Evolutionary conservation across 2,888 invertebrate species (phyloP).

Genomic region (Calephelis perditalis): DNA sequence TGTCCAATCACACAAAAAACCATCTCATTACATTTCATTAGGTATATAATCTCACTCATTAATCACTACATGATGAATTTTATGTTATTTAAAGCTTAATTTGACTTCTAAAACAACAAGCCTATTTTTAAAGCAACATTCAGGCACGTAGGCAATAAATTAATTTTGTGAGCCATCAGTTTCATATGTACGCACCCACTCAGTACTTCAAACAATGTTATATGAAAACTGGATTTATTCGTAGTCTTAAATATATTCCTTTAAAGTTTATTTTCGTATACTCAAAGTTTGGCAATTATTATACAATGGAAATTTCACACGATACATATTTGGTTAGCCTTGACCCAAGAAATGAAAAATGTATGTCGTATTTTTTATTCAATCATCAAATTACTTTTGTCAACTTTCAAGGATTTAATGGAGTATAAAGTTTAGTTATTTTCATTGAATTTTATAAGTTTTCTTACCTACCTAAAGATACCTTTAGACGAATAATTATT

Average conservation of each 20-base stretch:
- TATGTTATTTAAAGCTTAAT: background rate
- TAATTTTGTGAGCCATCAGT: background rate
- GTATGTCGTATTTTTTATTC: background rate
- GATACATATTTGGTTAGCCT: slow-evolving; percentile 8
- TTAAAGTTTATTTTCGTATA: background rate
- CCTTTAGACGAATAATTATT: too few relatives aligned
- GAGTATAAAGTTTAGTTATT: background rate
- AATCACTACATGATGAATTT: too few relatives aligned
- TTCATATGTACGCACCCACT: slow-evolving; percentile 7
- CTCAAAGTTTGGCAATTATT: background rate
- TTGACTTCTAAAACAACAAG: slow-evolving; percentile 1
- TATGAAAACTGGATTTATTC: background rate
- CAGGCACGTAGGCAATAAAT: slow-evolving; percentile 8
- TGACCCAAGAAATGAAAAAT: slow-evolving; percentile 11
- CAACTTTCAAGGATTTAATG: background rate
- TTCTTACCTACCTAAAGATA: too few relatives aligned
- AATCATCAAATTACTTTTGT: background rate
- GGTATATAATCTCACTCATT: too few relatives aligned
- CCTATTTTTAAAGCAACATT: slow-evolving; percentile 4
- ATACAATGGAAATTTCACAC: slow-evolving; percentile 7
- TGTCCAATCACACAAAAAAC: too few relatives aligned
- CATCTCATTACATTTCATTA: too few relatives aligned
- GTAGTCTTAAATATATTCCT: background rate
- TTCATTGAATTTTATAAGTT: too few relatives aligned
- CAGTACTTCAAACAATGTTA: background rate